Base-by-base conservation (phyloP, 53 echinoderm and acorn worm genomes). In the Henricia sp. region DNA sequence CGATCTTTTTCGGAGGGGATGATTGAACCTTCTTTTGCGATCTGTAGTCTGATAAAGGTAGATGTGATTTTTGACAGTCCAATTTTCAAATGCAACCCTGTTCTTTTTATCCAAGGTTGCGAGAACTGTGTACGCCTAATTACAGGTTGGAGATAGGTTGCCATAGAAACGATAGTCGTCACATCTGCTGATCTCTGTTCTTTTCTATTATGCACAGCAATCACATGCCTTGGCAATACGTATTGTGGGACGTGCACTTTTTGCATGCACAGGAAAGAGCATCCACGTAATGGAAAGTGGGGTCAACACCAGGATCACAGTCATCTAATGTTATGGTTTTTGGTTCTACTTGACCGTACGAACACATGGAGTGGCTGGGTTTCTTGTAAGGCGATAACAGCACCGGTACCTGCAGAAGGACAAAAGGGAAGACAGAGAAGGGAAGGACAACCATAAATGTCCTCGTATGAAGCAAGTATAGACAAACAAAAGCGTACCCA, bases 221-320 rank as follows among this genome's bases (percentile, higher is more conserved):
- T 80, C 46, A 80, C 63, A 34, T 62, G 37, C 93, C 93, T 23
- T 85, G 76, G 70, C 95, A 94, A 77, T 80, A 83, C 55, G 94
- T 94, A 80, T 89, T 89, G 28, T 52, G 68, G 0, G 87, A 74
- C 1, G 84, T 35, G 39, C 95, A 94, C 53, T 57, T 87, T 56
- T 87, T 72, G 52, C 95, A 95, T 52, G 62, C 82, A 65, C 95
- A 95, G 50, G 83, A 88, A 20, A 70, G 60, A 27, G 95, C 95
- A 50, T 91, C 88, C 17, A 68, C 17, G 57, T 93, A 95, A 3
- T 57, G 37, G 52, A 88, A 95, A n/a, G 93, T 95, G 44, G 86
- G 85, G 65, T 95, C 90, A 28, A 95, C 93, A 1, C 89, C 95
- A 1, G 88, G 83, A 50, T 93, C 93, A 37, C 95, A 95, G 69